These are phyloP conservation scores for Harpalus rufipes DNA, from an alignment of 2,888 invertebrate species.

Conservation along the genomic window DNA sequence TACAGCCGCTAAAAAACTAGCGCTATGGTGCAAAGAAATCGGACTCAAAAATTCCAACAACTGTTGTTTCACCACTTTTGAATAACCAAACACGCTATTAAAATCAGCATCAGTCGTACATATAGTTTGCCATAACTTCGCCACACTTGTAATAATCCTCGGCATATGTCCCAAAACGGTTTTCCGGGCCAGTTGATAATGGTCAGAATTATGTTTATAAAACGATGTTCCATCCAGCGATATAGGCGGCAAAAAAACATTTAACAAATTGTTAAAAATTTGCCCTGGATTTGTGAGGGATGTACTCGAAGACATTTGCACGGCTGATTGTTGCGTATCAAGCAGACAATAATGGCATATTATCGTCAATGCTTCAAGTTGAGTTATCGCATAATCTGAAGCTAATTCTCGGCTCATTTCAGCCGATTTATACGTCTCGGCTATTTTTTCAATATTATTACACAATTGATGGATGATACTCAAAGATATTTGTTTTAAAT, in stretches of 20 bases:
- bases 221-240: slow-evolving; percentile 74
- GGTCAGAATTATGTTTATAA: slow-evolving; percentile 75
- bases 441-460: slow-evolving; percentile 85
- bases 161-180: slow-evolving; percentile 89
- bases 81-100: slow-evolving; percentile 80
- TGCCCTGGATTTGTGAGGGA: slow-evolving; percentile 83
- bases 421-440: slow-evolving; percentile 75
- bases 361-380: slow-evolving; percentile 88
- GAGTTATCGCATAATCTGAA: slow-evolving; percentile 88
- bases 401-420: slow-evolving; percentile 79
- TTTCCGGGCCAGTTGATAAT: slow-evolving; percentile 82
- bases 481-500: slow-evolving; percentile 87
- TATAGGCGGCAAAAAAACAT: slow-evolving; percentile 86
- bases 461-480: slow-evolving; percentile 89
- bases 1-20: slow-evolving; percentile 89
- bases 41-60: slow-evolving; percentile 91
- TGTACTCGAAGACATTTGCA: slow-evolving; percentile 74
- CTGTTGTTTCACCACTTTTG: slow-evolving; percentile 86
- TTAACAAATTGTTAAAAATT: slow-evolving; percentile 88
- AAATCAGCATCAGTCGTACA: slow-evolving; percentile 78
- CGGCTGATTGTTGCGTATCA: slow-evolving; percentile 80
- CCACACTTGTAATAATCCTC: slow-evolving; percentile 88
- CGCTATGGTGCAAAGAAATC: slow-evolving; percentile 89
- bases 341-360: slow-evolving; percentile 89
- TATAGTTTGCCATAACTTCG: slow-evolving; percentile 87